Conservation (phyloP, 2,888 invertebrate genomes). For the Brassicogethes aeneus region DNA sequence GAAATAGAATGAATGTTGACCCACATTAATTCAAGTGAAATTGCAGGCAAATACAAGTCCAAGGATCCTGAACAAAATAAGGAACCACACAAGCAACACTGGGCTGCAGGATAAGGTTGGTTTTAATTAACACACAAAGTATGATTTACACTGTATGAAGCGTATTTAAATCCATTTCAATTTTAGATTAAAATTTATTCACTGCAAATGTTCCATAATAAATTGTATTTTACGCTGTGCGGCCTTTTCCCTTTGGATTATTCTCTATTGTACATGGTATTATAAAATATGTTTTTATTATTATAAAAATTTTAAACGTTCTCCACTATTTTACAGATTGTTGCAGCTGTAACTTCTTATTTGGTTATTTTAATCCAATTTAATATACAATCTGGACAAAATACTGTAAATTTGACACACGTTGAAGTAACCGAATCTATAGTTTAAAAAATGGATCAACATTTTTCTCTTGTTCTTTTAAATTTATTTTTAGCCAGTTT, state of each 20-base stretch:
- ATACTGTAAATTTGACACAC: too few relatives aligned
- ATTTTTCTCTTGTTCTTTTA: too few relatives aligned
- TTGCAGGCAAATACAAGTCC: constrained; percentile 29
- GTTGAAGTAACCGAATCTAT: too few relatives aligned
- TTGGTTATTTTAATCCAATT: constrained; percentile 30
- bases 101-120: constrained; percentile 27
- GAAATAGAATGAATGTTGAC: too few relatives aligned
- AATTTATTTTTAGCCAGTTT: too few relatives aligned
- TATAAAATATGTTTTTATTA: neutral
- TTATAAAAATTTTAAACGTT: neutral
- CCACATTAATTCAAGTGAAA: neutral
- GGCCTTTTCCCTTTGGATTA: constrained; percentile 31
- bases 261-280: constrained; percentile 28
- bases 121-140: neutral
- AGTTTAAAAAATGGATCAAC: too few relatives aligned
- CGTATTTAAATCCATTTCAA: constrained; percentile 2
- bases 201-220: constrained; percentile 31
- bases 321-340: constrained; percentile 22
- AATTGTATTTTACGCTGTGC: constrained; percentile 27
- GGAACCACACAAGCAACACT: constrained; percentile 24
- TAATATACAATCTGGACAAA: constrained; percentile 16
- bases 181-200: constrained; percentile 32
- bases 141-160: neutral
- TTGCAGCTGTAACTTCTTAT: constrained; percentile 30
- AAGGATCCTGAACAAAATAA: constrained; percentile 28